Evolutionary conservation across 2,113 vertebrate genomes (phyloP).

Genomic region (Centropristis striata): DNA sequence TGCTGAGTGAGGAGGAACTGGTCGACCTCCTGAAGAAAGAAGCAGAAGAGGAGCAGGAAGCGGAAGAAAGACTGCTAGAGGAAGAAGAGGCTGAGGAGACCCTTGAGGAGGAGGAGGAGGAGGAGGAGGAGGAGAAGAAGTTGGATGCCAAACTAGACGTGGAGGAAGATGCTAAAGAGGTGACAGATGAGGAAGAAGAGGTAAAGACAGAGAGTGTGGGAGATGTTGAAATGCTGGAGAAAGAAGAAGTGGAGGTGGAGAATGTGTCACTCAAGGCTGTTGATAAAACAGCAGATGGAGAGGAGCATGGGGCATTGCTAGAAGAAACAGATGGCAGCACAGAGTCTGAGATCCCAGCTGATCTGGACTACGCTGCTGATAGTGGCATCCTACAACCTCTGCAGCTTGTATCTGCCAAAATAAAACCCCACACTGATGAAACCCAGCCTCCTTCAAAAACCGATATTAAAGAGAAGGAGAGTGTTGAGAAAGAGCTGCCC

Average conservation of each 20-base stretch:
- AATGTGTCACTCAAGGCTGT: constrained; percentile 6
- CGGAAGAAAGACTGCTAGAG: constrained; percentile 41
- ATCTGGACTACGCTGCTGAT: constrained; percentile 77
- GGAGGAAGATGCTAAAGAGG: neutral
- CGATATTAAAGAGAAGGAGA: constrained; percentile 26
- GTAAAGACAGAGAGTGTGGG: constrained; percentile 12
- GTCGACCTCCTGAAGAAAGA: constrained; percentile 74
- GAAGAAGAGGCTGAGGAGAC: constrained; percentile 29
- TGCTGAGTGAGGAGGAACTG: constrained; percentile 81
- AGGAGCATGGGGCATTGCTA: constrained; percentile 14
- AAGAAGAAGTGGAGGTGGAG: constrained; percentile 22
- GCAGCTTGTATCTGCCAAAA: constrained; percentile 33
- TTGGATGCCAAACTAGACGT: constrained; percentile 10
- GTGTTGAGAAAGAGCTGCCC: constrained; percentile 37
- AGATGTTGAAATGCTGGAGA: constrained; percentile 20
- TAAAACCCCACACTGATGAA: constrained; percentile 15
- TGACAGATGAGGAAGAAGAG: constrained; percentile 18
- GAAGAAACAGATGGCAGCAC: constrained; percentile 79
- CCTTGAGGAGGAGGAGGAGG: constrained; percentile 11
- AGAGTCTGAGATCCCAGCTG: constrained; percentile 72
- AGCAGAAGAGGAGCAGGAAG: constrained; percentile 70
- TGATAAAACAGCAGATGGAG: neutral
- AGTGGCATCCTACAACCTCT: constrained; percentile 55
- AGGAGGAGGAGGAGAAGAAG: constrained; percentile 37
- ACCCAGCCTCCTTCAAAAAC: constrained; percentile 4